These are phyloP conservation scores for Sphaerodactylus townsendi DNA, from an alignment of 2,113 vertebrate genomes.

Conservation along the genomic window DNA sequence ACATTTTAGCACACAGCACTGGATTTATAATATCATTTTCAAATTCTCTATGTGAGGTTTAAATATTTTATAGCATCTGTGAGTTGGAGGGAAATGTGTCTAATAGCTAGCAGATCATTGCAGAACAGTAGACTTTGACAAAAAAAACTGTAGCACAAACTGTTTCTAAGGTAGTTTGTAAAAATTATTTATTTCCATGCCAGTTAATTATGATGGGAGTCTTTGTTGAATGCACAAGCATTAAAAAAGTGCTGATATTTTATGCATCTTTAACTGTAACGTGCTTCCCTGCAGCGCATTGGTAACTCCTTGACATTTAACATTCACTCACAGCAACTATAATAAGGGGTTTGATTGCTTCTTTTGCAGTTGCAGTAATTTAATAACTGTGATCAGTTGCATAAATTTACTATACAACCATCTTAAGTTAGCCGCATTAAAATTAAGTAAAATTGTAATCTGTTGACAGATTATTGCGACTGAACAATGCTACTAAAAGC, in stretches of 20 bases:
- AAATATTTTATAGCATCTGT: conserved; percentile 82
- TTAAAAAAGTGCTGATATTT: conserved; percentile 89
- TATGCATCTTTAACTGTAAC: conserved; percentile 90
- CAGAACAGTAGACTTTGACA: conserved; percentile 77
- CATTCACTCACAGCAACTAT: conserved; percentile 87
- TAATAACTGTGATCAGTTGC: conserved; percentile 92
- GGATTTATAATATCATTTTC: conserved; percentile 82
- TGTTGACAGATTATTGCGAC: conserved; percentile 84
- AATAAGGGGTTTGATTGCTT: conserved; percentile 92
- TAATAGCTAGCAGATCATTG: conserved; percentile 77
- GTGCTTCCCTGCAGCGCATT: conserved; percentile 85
- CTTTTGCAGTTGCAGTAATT: conserved; percentile 89
- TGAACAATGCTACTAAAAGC: conserved; percentile 83
- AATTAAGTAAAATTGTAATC: conserved; percentile 89
- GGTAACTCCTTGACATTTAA: conserved; percentile 89
- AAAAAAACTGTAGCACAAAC: conserved; percentile 75
- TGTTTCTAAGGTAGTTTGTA: conserved; percentile 88
- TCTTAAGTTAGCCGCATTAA: conserved; percentile 87
- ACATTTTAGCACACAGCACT: conserved; percentile 71
- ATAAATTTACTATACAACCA: conserved; percentile 90
- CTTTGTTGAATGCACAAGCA: conserved; percentile 88
- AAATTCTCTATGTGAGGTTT: conserved; percentile 78
- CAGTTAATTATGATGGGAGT: conserved; percentile 90
- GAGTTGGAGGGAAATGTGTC: conserved; percentile 74
- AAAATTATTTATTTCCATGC: conserved; percentile 89